Percentiles rank a stretch among this genome's conserved stretches.
phyloP scores from a whole-genome alignment of 1,140 invertebrate genomes.

The Papilio machaon region DNA sequence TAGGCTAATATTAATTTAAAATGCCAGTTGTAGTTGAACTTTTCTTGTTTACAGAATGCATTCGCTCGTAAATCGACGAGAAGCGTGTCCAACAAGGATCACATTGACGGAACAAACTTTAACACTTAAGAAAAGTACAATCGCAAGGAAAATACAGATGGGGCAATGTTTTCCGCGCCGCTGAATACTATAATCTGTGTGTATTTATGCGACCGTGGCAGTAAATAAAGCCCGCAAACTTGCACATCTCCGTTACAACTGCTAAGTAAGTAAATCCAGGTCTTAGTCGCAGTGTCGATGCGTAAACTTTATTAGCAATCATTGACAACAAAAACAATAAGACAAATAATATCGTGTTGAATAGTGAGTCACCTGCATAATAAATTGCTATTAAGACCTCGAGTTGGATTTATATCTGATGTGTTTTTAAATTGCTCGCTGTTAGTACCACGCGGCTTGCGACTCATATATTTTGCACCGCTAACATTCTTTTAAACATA shows the following conservation, averaged over 20 bases:
- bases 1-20: neutral
- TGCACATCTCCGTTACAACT: slow-evolving; percentile 59
- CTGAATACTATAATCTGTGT: slow-evolving; percentile 64
- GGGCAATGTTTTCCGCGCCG: slow-evolving; percentile 45
- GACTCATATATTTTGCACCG: neutral
- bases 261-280: slow-evolving; percentile 53
- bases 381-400: slow-evolving; percentile 8
- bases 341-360: neutral
- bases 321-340: slow-evolving; percentile 17
- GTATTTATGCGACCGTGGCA: slow-evolving; percentile 56
- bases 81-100: slow-evolving; percentile 22
- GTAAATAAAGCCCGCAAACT: slow-evolving; percentile 64
- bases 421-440: slow-evolving; percentile 12
- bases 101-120: slow-evolving; percentile 42
- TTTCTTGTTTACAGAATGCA: slow-evolving; percentile 7
- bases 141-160: slow-evolving; percentile 23
- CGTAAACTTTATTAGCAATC: slow-evolving; percentile 37
- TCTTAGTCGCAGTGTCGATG: slow-evolving; percentile 56
- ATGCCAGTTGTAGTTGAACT: neutral
- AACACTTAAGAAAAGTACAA: slow-evolving; percentile 43
- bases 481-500: slow-evolving; percentile 24
- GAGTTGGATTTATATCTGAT: slow-evolving; percentile 8
- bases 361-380: slow-evolving; percentile 14
- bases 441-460: slow-evolving; percentile 1
- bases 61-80: neutral